A percentile compares a stretch with the other conserved stretches of the same genome.
Conservation (phyloP, 2,113 vertebrate species). For the Pseudopodoces humilis region DNA sequence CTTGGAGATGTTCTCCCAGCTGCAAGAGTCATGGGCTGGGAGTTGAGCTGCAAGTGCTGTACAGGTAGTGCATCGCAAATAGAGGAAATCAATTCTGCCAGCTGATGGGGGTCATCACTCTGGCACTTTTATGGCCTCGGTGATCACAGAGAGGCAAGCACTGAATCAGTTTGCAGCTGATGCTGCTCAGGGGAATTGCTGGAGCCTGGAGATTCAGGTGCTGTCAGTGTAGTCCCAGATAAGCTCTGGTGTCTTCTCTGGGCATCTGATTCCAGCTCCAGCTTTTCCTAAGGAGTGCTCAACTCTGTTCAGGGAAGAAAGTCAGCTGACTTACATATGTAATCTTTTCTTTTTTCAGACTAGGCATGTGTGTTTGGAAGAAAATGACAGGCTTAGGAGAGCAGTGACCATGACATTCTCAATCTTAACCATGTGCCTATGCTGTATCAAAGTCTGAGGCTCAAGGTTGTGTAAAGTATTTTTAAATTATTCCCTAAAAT, state of each 20-base stretch:
- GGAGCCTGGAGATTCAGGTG: background rate
- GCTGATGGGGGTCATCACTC: background rate
- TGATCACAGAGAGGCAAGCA: background rate
- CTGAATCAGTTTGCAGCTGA: background rate
- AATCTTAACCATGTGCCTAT: background rate
- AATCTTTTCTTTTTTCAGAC: background rate
- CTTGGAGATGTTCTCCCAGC: background rate
- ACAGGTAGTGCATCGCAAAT: background rate
- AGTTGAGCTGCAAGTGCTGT: background rate
- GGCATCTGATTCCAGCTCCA: background rate
- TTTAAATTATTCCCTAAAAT: background rate
- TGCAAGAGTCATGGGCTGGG: background rate
- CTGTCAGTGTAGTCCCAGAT: background rate
- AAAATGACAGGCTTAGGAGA: background rate
- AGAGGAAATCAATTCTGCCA: background rate
- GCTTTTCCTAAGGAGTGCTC: background rate
- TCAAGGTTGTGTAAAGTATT: background rate
- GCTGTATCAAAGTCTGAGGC: background rate
- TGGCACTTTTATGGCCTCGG: background rate
- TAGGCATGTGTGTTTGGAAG: background rate
- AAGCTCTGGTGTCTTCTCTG: background rate
- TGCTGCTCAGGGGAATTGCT: background rate
- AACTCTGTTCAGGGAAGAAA: background rate
- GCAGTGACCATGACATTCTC: background rate
- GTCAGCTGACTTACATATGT: accelerated